Conservation (phyloP, 2,888 invertebrate genomes). For the Sthenelais limicola region DNA sequence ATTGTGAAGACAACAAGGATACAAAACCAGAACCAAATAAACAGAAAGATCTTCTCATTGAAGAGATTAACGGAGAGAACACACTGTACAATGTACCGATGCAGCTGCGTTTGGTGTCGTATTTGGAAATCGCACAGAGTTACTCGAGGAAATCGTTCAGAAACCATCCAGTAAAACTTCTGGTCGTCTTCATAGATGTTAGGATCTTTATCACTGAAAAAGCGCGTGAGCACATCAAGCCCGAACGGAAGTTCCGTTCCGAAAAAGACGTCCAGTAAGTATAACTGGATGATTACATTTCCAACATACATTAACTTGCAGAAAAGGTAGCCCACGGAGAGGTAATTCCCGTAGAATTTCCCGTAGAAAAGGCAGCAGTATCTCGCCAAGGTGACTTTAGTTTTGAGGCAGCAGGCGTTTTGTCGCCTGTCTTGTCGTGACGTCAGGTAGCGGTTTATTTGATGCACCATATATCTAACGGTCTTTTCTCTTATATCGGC, state of each 20-base stretch:
- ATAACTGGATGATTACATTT: slow-evolving; percentile 73
- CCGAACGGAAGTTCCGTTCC: slow-evolving; percentile 71
- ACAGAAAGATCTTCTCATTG: slow-evolving; percentile 71
- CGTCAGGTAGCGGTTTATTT: slow-evolving; percentile 42
- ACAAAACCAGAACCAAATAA: slow-evolving; percentile 74
- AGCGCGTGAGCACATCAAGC: slow-evolving; percentile 72
- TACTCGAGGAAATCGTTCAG: slow-evolving; percentile 67
- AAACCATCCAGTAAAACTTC: slow-evolving; percentile 58
- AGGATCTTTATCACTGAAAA: slow-evolving; percentile 65
- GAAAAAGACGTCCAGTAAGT: slow-evolving; percentile 73
- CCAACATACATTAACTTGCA: slow-evolving; percentile 72
- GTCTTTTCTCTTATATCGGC: slow-evolving; percentile 49
- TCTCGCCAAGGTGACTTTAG: slow-evolving; percentile 46
- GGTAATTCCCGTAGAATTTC: slow-evolving; percentile 70
- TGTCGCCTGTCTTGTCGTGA: slow-evolving; percentile 6
- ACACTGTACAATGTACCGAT: slow-evolving; percentile 72
- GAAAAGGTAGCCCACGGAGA: slow-evolving; percentile 72
- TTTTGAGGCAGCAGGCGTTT: slow-evolving; percentile 12
- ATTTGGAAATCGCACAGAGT: slow-evolving; percentile 71
- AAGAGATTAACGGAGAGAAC: slow-evolving; percentile 63
- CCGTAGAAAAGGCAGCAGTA: slow-evolving; percentile 69
- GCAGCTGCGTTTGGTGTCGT: slow-evolving; percentile 70
- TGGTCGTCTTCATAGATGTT: slow-evolving; percentile 47
- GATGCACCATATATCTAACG: slow-evolving; percentile 44
- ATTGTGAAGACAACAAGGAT: slow-evolving; percentile 71